phyloP scores from a whole-genome alignment of 2,888 invertebrate species.

The Noctua comes region DNA sequence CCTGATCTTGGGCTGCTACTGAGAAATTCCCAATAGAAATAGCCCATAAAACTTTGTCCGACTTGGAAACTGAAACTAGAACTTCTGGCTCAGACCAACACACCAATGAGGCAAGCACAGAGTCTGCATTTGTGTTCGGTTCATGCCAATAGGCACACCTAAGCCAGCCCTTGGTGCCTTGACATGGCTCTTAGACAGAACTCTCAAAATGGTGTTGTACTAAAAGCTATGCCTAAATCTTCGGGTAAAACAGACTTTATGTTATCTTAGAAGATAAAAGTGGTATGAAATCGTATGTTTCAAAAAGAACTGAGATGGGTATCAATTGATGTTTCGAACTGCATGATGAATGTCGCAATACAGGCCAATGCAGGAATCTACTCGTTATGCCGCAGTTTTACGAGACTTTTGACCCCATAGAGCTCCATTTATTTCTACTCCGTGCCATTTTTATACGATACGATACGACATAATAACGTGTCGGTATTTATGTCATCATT shows the following conservation, averaged over 20 bases:
- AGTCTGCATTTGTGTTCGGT: background rate
- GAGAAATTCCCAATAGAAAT: background rate
- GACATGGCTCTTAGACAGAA: background rate
- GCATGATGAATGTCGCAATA: background rate
- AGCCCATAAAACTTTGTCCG: background rate
- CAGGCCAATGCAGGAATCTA: background rate
- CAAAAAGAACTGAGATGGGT: background rate
- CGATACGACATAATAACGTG: slow-evolving; percentile 45
- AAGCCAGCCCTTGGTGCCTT: no score
- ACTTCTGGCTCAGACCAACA: background rate
- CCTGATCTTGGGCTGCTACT: background rate
- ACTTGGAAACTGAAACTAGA: background rate
- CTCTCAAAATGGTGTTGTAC: background rate
- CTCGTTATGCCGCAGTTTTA: background rate
- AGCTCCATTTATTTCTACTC: slow-evolving; percentile 29
- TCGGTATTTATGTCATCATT: slow-evolving; percentile 48
- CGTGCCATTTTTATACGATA: slow-evolving; percentile 17
- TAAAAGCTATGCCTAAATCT: background rate
- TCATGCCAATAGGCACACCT: background rate
- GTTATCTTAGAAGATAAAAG: background rate
- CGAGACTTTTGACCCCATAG: background rate
- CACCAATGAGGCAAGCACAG: background rate
- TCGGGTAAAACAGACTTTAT: background rate
- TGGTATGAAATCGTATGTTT: background rate
- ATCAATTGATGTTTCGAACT: background rate